A percentile compares a stretch with the other conserved stretches of the same genome.
Evolutionary conservation across 2,888 invertebrate species (phyloP).

Genomic region (Teleogryllus oceanicus): DNA sequence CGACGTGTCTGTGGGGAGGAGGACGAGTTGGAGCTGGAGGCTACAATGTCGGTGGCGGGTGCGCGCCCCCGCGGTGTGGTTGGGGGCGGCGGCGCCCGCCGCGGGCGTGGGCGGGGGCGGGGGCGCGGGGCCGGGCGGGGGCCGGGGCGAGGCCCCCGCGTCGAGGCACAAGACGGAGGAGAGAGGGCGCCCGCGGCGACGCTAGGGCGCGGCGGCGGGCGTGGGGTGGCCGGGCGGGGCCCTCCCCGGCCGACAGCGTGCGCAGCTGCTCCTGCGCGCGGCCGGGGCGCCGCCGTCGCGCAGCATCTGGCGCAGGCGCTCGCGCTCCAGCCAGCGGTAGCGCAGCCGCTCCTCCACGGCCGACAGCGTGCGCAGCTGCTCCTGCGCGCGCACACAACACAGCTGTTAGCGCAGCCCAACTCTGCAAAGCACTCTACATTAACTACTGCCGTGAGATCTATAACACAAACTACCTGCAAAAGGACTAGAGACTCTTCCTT

Average conservation of each 20-base stretch:
- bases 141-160: neutral
- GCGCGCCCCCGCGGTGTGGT: neutral
- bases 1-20: too few relatives aligned
- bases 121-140: neutral
- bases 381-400: constrained; percentile 26
- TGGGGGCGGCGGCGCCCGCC: neutral
- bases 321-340: constrained; percentile 36
- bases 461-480: too few relatives aligned
- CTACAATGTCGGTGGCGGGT: too few relatives aligned
- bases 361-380: constrained; percentile 36
- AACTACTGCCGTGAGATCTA: too few relatives aligned
- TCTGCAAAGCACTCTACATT: too few relatives aligned
- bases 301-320: constrained; percentile 35
- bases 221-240: neutral
- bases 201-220: neutral
- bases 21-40: too few relatives aligned
- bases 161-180: constrained; percentile 18
- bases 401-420: too few relatives aligned
- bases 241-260: too few relatives aligned
- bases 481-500: too few relatives aligned
- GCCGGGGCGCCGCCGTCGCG: constrained; percentile 32
- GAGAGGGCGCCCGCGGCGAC: neutral
- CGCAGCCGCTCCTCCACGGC: constrained; percentile 37
- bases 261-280: too few relatives aligned
- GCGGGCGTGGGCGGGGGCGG: neutral